Percentiles rank a stretch among this genome's conserved stretches.
phyloP scores from a whole-genome alignment of 2,113 vertebrate genomes.

The Gymnogyps californianus region DNA sequence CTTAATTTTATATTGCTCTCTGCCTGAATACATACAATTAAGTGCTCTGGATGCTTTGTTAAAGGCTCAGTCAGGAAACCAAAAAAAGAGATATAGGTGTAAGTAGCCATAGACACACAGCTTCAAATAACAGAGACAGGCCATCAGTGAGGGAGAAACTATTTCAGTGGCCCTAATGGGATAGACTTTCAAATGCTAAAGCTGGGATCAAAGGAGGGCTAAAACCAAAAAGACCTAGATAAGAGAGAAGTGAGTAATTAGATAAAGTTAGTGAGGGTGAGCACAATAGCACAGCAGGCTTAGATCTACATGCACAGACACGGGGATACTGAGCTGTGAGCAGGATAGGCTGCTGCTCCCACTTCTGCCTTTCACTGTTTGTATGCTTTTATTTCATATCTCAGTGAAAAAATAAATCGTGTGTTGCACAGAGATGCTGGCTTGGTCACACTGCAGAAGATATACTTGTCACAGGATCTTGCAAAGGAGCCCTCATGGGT shows the following conservation, averaged over 20 bases:
- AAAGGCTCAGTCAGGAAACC: neutral
- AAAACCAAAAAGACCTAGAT: neutral
- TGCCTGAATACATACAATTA: neutral
- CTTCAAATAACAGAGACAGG: neutral
- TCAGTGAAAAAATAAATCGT: neutral
- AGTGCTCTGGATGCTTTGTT: neutral
- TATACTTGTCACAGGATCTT: neutral
- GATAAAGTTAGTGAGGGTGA: neutral
- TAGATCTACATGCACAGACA: neutral
- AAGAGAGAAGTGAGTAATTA: neutral
- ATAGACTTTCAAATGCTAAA: neutral
- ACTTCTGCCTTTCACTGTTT: neutral
- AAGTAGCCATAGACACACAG: neutral
- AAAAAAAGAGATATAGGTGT: neutral
- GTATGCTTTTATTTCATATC: neutral
- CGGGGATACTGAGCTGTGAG: neutral
- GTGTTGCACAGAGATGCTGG: neutral
- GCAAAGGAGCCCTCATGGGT: neutral
- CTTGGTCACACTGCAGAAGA: neutral
- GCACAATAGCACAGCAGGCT: neutral
- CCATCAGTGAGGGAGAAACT: neutral
- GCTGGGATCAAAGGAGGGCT: neutral
- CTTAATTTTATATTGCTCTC: neutral
- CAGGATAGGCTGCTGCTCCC: neutral
- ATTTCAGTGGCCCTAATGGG: neutral